These are phyloP conservation scores for Mobula hypostoma DNA, from an alignment of 2,113 vertebrate genomes.

Conservation along the genomic window DNA sequence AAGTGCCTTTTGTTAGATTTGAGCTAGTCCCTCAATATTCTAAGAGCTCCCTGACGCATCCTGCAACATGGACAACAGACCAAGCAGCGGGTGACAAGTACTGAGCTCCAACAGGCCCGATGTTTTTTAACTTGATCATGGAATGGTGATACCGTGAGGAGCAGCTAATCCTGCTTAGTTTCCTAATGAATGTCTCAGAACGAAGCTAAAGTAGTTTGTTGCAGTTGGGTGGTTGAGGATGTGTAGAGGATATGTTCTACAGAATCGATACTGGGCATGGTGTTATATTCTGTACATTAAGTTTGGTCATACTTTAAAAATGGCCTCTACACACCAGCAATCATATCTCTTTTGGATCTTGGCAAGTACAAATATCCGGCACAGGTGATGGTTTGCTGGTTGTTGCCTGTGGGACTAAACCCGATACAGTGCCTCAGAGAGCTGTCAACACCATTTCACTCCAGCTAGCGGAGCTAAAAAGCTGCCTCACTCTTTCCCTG, in stretches of 20 bases:
- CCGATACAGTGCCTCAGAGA: too few species aligned
- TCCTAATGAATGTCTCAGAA: neutral
- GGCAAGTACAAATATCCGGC: neutral
- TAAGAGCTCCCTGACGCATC: neutral
- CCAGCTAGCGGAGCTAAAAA: too few species aligned
- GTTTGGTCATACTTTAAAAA: neutral
- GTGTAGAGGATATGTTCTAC: conserved; percentile 8
- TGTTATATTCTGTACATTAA: neutral
- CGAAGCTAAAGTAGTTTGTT: neutral
- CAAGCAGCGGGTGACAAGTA: neutral
- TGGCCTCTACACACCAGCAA: conserved; percentile 1
- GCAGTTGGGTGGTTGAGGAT: neutral
- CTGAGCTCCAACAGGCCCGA: neutral
- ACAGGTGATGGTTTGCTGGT: neutral
- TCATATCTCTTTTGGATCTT: neutral
- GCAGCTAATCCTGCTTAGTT: neutral
- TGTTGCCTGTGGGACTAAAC: neutral
- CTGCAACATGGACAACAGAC: neutral
- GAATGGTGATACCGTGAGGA: neutral
- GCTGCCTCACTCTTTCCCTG: too few species aligned
- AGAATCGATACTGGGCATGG: neutral
- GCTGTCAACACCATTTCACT: too few species aligned
- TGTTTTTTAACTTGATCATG: neutral
- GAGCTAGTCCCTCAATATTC: neutral
- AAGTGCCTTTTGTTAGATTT: neutral